Percentiles rank a stretch among this genome's conserved stretches.
Conservation (phyloP, 2,797 vertebrate genomes). For the Martes flavigula region DNA sequence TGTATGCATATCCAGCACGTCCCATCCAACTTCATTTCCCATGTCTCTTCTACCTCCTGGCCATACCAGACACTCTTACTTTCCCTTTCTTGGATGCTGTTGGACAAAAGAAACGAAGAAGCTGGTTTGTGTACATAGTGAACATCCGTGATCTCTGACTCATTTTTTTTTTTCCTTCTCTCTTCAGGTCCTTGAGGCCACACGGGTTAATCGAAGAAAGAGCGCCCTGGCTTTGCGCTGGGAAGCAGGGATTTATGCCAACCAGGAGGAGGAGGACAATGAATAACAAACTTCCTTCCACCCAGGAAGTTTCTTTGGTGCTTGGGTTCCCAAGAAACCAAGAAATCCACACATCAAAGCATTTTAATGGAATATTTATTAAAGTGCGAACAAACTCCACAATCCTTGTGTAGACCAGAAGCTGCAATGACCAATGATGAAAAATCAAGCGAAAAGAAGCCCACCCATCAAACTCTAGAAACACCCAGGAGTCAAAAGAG, state of each 20-base stretch:
- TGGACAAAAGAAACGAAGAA: background rate
- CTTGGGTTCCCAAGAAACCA: conserved; percentile 79
- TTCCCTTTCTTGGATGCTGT: background rate
- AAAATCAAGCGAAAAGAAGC: conserved; percentile 65
- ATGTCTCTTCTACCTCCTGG: background rate
- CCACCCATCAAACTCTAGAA: conserved; percentile 64
- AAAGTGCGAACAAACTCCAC: conserved; percentile 80
- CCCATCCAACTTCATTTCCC: background rate
- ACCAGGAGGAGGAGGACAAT: conserved; percentile 88
- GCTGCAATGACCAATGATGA: conserved; percentile 63
- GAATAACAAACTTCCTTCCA: conserved; percentile 82
- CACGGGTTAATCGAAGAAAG: conserved; percentile 96
- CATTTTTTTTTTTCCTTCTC: background rate
- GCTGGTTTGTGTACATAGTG: background rate
- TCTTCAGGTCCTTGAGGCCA: conserved; percentile 95
- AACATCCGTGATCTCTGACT: background rate
- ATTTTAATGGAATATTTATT: conserved; percentile 87
- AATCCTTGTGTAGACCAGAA: conserved; percentile 80
- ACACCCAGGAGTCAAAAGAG: conserved; percentile 46
- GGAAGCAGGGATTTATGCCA: conserved; percentile 93
- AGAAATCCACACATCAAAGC: conserved; percentile 70
- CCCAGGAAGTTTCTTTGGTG: conserved; percentile 80
- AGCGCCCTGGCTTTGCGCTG: conserved; percentile 93
- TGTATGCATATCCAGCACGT: background rate
- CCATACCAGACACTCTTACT: background rate